Conservation (phyloP, 2,797 vertebrate species). For the Enteromius unitaeniatus region DNA sequence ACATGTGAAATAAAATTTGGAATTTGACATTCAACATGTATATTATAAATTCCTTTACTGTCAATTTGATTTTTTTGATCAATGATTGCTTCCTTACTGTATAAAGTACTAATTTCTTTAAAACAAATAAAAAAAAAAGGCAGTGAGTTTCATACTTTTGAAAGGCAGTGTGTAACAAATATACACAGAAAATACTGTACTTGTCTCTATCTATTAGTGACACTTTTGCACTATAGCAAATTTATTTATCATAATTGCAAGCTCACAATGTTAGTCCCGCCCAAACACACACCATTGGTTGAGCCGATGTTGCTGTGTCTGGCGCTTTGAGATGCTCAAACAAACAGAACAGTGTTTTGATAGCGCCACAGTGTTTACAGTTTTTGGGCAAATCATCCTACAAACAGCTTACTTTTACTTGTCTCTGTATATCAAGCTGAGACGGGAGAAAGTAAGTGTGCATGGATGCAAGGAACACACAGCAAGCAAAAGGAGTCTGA, state of each 20-base stretch:
- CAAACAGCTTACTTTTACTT: constrained; percentile 30
- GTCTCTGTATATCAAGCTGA: constrained; percentile 13
- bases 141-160: too few relatives aligned
- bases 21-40: too few relatives aligned
- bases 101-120: too few relatives aligned
- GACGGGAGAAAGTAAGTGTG: neutral
- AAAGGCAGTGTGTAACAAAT: too few relatives aligned
- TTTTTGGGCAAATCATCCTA: constrained; percentile 25
- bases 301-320: neutral
- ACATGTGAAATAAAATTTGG: too few relatives aligned
- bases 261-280: neutral
- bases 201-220: too few relatives aligned
- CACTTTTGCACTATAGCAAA: too few relatives aligned
- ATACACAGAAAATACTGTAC: too few relatives aligned
- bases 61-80: too few relatives aligned
- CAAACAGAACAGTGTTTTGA: constrained; percentile 36
- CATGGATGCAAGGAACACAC: constrained; percentile 11
- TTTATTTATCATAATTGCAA: neutral
- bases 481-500: constrained; percentile 19
- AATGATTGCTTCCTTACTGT: too few relatives aligned
- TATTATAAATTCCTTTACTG: too few relatives aligned
- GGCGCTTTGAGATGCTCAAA: constrained; percentile 19
- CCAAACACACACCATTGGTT: neutral
- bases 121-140: too few relatives aligned
- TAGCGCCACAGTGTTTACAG: constrained; percentile 10